Percentiles rank a stretch among this genome's conserved stretches.
These are phyloP conservation scores for Orussus abietinus DNA, from an alignment of 1,140 invertebrate species.

Conservation along the genomic window DNA sequence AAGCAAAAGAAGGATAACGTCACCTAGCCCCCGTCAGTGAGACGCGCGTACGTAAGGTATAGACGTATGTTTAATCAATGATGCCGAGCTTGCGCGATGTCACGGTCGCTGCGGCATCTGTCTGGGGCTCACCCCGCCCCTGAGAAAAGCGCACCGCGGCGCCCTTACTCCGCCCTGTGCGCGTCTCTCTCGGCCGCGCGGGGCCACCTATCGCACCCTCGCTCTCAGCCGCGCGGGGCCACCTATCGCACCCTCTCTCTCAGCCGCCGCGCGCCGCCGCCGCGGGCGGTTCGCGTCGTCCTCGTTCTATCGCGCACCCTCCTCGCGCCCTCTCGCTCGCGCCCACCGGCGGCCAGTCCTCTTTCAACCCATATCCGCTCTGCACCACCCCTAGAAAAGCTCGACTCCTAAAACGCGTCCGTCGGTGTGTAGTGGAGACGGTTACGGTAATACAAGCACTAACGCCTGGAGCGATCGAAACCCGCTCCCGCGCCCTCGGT, in stretches of 20 bases:
- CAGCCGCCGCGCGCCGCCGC: constrained; percentile 1
- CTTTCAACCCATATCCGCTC: constrained; percentile 10
- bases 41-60: constrained; percentile 27
- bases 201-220: constrained; percentile 7
- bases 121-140: constrained; percentile 25
- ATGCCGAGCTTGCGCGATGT: constrained; percentile 45
- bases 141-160: constrained; percentile 3
- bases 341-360: constrained; percentile 12
- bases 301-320: constrained; percentile 15
- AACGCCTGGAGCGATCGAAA: background rate
- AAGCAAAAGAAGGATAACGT: too few species aligned
- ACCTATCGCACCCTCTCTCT: constrained; percentile 1
- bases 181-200: constrained; percentile 6
- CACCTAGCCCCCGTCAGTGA: too few species aligned
- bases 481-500: background rate
- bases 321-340: constrained; percentile 10
- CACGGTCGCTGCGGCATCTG: constrained; percentile 19
- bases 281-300: constrained; percentile 6
- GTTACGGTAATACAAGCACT: too few species aligned
- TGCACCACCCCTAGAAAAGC: constrained; percentile 16
- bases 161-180: background rate
- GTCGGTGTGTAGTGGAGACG: too few species aligned
- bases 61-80: constrained; percentile 49
- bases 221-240: constrained; percentile 10
- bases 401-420: constrained; percentile 26